A percentile compares a stretch with the other conserved stretches of the same genome.
These are phyloP conservation scores for Parasteatoda lunata DNA, from an alignment of 2,888 invertebrate species.

Conservation along the genomic window DNA sequence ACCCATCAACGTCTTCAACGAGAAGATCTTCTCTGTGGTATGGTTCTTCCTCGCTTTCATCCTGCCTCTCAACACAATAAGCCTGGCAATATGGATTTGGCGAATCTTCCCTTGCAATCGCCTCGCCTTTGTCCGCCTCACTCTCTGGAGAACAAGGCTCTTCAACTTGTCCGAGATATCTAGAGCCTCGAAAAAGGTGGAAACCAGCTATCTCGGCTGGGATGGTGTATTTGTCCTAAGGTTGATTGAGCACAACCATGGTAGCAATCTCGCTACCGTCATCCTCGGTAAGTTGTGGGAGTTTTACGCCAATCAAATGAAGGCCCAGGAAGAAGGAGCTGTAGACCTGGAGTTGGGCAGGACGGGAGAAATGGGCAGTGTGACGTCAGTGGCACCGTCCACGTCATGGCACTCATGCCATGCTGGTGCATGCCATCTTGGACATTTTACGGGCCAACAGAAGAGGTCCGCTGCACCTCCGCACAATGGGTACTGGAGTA, in stretches of 20 bases:
- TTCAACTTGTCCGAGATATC: constrained; percentile 75
- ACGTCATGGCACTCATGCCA: constrained; percentile 71
- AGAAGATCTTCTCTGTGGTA: constrained; percentile 73
- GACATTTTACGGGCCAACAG: constrained; percentile 68
- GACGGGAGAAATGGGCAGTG: constrained; percentile 65
- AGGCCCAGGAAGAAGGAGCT: constrained; percentile 70
- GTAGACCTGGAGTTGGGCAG: constrained; percentile 70
- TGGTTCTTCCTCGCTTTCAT: constrained; percentile 74
- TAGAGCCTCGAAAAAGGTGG: constrained; percentile 72
- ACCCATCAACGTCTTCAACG: constrained; percentile 74
- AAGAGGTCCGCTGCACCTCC: constrained; percentile 68
- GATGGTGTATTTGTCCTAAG: constrained; percentile 74
- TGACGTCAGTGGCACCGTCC: constrained; percentile 71
- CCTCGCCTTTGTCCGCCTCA: constrained; percentile 74
- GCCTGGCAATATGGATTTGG: constrained; percentile 72
- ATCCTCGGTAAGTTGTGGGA: constrained; percentile 72
- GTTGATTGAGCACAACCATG: constrained; percentile 74
- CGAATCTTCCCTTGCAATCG: constrained; percentile 72
- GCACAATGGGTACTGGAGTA: constrained; percentile 71
- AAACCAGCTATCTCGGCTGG: constrained; percentile 72
- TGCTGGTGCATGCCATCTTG: constrained; percentile 70
- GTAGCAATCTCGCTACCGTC: constrained; percentile 73
- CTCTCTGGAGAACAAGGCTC: constrained; percentile 74
- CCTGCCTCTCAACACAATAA: constrained; percentile 72
- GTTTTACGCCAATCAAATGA: constrained; percentile 72